A percentile compares a stretch with the other conserved stretches of the same genome.
These are phyloP conservation scores for Yponomeuta sedellus DNA, from an alignment of 2,888 invertebrate species.

Conservation along the genomic window DNA sequence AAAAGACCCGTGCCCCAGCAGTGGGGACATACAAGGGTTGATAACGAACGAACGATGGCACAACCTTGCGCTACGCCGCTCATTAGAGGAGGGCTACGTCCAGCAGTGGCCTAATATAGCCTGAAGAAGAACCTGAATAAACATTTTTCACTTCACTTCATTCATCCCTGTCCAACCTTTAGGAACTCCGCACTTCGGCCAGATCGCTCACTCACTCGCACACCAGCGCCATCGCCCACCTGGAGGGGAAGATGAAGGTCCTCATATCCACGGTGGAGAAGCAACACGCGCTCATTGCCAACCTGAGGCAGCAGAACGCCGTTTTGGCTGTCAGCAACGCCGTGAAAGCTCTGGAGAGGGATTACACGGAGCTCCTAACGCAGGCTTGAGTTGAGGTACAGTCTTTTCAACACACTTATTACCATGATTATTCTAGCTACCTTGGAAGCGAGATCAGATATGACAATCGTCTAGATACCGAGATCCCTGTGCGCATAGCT, in stretches of 20 bases:
- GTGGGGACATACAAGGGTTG: no score
- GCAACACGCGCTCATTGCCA: constrained; percentile 48
- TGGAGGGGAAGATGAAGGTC: constrained; percentile 39
- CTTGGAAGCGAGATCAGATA: no score
- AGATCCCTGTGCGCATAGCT: no score
- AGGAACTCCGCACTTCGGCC: constrained; percentile 55
- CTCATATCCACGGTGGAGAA: constrained; percentile 36
- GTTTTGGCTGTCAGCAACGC: constrained; percentile 39
- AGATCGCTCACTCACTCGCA: constrained; percentile 44
- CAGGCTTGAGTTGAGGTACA: constrained; percentile 32
- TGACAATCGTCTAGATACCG: no score
- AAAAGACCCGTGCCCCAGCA: no score
- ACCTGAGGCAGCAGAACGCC: constrained; percentile 48
- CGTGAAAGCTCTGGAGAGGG: constrained; percentile 41
- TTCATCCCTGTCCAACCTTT: constrained; percentile 1
- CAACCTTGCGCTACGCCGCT: no score
- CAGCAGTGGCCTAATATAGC: no score
- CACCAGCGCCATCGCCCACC: constrained; percentile 40
- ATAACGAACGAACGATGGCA: no score
- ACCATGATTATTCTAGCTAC: no score
- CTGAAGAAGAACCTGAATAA: no score
- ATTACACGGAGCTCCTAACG: constrained; percentile 49
- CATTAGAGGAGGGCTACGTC: no score
- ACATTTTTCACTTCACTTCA: no score
- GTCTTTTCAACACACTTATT: background rate